Evolutionary conservation across 2,888 invertebrate genomes (phyloP), one percentile per base, ranked within the genome.

Genomic region (Cosmorhoe ocellata): DNA sequence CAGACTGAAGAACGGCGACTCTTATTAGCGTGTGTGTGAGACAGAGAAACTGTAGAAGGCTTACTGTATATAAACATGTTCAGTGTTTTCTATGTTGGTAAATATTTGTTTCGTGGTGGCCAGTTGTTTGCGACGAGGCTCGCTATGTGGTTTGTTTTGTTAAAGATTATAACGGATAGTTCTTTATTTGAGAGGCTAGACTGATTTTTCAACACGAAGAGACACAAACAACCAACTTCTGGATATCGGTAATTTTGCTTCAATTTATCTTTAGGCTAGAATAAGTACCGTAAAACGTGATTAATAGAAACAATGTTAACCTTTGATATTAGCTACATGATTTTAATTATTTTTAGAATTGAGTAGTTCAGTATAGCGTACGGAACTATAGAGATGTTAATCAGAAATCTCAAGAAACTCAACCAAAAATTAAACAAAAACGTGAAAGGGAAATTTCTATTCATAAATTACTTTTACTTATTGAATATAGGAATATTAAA

Each of bases 61-160:
- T 48, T 44, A 50, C 56, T 51, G 46, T 44, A 34, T n/a, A n/a
- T n/a, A n/a, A 40, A 50, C 51, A 47, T 24, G 40, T 47, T 50
- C 37, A 40, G 18, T 38, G 46, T 50, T 44, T 41, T 42, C 45
- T 36, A 47, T 14, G 34, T 32, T 38, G 47, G 39, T 59, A 58
- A 59, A 56, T 62, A 58, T 62, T 62, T 54, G 54, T 43, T 5
- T n/a, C 31, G 33, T 49, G 32, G 36, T 18, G 12, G 18, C 13
- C 51, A 58, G 57, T 56, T 58, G 62, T 58, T 59, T 58, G 51
- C 51, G 10, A 38, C 7, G 24, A 40, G 51, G 32, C 48, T 45
- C 34, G 39, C 46, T 34, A 40, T 39, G 34, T 41, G 59, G 61
- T 56, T 56, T 52, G 34, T 27, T 59, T 58, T 46, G 43, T 24